phyloP scores from a whole-genome alignment of 2,113 vertebrate species.

The Mirounga angustirostris region DNA sequence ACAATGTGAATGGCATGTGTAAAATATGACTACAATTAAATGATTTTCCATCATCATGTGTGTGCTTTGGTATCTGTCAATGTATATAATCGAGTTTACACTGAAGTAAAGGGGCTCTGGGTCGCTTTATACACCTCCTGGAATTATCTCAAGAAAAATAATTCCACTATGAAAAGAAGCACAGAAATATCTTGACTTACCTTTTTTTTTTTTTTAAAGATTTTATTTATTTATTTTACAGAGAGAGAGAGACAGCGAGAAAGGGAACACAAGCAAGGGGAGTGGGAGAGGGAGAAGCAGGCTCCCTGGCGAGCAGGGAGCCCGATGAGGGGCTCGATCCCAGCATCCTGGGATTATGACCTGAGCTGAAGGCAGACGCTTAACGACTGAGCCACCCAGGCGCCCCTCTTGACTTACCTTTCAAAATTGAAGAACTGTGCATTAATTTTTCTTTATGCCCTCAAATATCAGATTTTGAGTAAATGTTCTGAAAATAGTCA shows the following conservation, averaged over 20 bases:
- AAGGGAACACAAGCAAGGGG: too few relatives aligned
- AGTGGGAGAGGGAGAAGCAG: too few relatives aligned
- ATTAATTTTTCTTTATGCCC: not conserved
- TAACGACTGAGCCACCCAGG: too few relatives aligned
- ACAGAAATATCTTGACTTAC: not conserved
- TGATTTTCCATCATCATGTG: slow-evolving; percentile 64
- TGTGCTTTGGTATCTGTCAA: slow-evolving; percentile 57
- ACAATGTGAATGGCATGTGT: slow-evolving; percentile 62
- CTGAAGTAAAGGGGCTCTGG: slow-evolving; percentile 30
- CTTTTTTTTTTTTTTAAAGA: not conserved
- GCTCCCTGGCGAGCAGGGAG: too few relatives aligned
- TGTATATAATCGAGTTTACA: slow-evolving; percentile 57
- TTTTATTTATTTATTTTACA: too few relatives aligned
- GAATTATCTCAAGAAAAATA: slow-evolving; percentile 58
- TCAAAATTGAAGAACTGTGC: not conserved
- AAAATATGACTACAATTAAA: slow-evolving; percentile 69
- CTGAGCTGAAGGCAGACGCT: too few relatives aligned
- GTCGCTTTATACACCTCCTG: slow-evolving; percentile 16
- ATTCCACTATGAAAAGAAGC: slow-evolving; percentile 25
- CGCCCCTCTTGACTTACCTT: not conserved
- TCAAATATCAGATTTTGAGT: slow-evolving; percentile 40
- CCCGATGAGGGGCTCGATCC: too few relatives aligned
- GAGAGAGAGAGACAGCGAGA: too few relatives aligned
- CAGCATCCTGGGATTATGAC: too few relatives aligned
- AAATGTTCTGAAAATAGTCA: slow-evolving; percentile 18